Evolutionary conservation across 2,113 vertebrate species (phyloP).

Genomic region (Petromus typicus): DNA sequence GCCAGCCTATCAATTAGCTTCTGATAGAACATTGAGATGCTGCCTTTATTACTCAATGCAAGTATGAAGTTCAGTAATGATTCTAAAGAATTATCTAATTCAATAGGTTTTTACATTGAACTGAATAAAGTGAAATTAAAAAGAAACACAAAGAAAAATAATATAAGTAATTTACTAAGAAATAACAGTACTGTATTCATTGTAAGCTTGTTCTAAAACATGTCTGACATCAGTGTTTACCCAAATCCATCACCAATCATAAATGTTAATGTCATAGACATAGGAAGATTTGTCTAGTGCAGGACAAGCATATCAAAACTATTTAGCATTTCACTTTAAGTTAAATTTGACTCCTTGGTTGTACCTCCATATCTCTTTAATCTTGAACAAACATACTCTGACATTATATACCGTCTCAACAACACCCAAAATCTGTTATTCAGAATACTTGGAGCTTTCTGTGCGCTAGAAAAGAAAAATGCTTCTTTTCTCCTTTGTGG

Average conservation of each 20-base stretch:
- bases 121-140: constrained; percentile 34
- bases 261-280: background rate
- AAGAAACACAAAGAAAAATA: background rate
- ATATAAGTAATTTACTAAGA: background rate
- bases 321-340: constrained; percentile 37
- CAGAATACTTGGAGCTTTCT: background rate
- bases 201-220: background rate
- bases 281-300: background rate
- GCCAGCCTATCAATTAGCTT: constrained; percentile 16
- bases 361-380: background rate
- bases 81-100: constrained; percentile 18
- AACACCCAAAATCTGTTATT: background rate
- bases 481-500: background rate
- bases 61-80: background rate
- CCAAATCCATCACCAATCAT: background rate
- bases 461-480: background rate
- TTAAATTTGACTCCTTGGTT: background rate
- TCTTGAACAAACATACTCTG: background rate
- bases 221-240: background rate
- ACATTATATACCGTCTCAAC: background rate
- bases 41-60: background rate
- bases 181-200: background rate
- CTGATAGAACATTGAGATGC: background rate
- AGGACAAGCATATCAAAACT: background rate
- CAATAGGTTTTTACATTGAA: background rate